Evolutionary conservation across 2,888 invertebrate genomes (phyloP).

Genomic region (Monoplex corrugatus): DNA sequence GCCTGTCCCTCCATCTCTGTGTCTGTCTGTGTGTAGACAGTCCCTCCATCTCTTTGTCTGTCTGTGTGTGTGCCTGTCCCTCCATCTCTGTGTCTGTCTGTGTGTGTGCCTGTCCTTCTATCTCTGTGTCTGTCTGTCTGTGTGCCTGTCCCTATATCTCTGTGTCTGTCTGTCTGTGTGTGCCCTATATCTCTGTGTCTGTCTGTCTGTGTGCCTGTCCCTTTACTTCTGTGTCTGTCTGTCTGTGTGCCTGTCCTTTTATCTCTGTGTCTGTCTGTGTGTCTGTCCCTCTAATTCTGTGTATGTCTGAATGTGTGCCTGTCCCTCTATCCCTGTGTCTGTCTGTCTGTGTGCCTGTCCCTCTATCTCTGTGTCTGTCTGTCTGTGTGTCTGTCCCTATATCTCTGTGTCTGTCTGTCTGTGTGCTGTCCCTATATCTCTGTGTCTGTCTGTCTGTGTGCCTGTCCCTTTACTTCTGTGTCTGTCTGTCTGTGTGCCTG

Average conservation of each 20-base stretch:
- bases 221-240: background rate
- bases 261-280: background rate
- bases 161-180: too few species aligned
- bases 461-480: background rate
- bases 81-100: background rate
- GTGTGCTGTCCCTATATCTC: background rate
- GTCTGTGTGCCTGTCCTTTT: background rate
- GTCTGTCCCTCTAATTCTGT: background rate
- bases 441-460: background rate
- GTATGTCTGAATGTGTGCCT: background rate
- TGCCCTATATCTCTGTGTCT: background rate
- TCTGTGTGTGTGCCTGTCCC: background rate
- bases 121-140: background rate
- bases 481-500: background rate
- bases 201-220: too few species aligned
- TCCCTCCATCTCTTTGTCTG: background rate
- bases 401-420: background rate
- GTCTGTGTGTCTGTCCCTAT: background rate
- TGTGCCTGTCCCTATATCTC: too few species aligned
- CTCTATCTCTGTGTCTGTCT: background rate
- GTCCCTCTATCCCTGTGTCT: background rate
- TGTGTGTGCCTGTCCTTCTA: background rate
- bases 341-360: background rate
- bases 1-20: background rate
- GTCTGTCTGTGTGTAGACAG: background rate